Percentiles rank a stretch among this genome's conserved stretches.
phyloP scores from a whole-genome alignment of 2,888 invertebrate species.

The Magallana nippona region DNA sequence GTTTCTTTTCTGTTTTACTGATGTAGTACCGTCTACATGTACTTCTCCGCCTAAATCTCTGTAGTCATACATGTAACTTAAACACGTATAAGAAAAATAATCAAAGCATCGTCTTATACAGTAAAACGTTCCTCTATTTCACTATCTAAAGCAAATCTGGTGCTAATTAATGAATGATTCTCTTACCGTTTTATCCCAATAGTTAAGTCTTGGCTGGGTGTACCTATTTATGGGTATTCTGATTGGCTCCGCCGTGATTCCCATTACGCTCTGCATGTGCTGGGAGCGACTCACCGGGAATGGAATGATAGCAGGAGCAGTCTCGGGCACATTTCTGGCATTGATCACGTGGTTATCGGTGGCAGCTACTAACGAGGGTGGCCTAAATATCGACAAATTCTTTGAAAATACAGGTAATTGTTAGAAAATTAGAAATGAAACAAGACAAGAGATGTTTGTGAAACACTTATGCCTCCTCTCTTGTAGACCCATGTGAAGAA shows the following conservation, averaged over 20 bases:
- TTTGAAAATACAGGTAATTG: slow-evolving; percentile 53
- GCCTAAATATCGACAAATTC: slow-evolving; percentile 61
- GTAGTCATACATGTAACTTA: no score
- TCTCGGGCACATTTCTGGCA: slow-evolving; percentile 75
- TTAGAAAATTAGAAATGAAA: no score
- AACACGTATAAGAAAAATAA: no score
- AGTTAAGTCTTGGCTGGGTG: slow-evolving; percentile 78
- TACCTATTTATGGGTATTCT: slow-evolving; percentile 80
- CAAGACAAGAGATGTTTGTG: no score
- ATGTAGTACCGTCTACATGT: no score
- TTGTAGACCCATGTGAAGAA: no score
- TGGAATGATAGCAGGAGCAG: slow-evolving; percentile 77
- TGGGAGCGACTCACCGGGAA: slow-evolving; percentile 77
- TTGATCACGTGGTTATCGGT: slow-evolving; percentile 77
- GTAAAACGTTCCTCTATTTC: neutral
- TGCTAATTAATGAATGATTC: neutral
- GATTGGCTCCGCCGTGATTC: slow-evolving; percentile 79
- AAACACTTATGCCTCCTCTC: no score
- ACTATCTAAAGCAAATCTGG: neutral
- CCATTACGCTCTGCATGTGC: slow-evolving; percentile 77
- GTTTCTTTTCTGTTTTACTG: no score
- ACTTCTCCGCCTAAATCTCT: no score
- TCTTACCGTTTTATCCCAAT: slow-evolving; percentile 35
- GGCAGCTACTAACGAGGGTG: slow-evolving; percentile 74
- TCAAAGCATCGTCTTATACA: no score